phyloP scores from a whole-genome alignment of 2,888 invertebrate genomes.

The Diadegma fenestrale region DNA sequence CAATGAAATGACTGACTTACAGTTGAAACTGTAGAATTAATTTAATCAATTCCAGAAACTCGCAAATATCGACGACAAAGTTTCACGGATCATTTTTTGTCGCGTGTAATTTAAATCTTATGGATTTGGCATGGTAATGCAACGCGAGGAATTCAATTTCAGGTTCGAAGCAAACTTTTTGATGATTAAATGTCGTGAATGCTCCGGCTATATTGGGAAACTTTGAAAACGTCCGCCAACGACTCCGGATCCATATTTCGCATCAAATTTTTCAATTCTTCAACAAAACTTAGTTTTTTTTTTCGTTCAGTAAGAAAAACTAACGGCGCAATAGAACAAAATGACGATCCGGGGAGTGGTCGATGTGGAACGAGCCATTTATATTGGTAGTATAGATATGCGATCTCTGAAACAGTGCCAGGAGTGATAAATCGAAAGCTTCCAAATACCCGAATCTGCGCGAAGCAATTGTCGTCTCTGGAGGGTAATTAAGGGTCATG shows the following conservation, averaged over 20 bases:
- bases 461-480: conserved; percentile 11
- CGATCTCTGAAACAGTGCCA: background rate
- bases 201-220: background rate
- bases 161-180: background rate
- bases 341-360: background rate
- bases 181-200: background rate
- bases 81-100: too few species aligned
- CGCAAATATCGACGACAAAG: too few species aligned
- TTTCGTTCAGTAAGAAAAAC: background rate
- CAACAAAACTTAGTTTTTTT: background rate
- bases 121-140: background rate
- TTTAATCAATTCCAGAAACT: too few species aligned
- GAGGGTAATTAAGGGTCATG: background rate
- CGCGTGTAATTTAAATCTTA: background rate
- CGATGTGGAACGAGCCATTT: background rate
- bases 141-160: too few species aligned
- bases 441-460: conserved; percentile 5
- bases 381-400: background rate
- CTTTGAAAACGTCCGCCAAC: background rate
- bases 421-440: conserved; percentile 30
- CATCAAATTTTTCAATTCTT: background rate
- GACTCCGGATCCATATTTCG: background rate
- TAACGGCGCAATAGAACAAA: background rate
- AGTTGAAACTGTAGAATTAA: too few species aligned
- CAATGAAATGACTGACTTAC: too few species aligned